Percentiles rank a stretch among this genome's conserved stretches.
These are phyloP conservation scores for Perca flavescens DNA, from an alignment of 2,113 vertebrate species.

Conservation along the genomic window DNA sequence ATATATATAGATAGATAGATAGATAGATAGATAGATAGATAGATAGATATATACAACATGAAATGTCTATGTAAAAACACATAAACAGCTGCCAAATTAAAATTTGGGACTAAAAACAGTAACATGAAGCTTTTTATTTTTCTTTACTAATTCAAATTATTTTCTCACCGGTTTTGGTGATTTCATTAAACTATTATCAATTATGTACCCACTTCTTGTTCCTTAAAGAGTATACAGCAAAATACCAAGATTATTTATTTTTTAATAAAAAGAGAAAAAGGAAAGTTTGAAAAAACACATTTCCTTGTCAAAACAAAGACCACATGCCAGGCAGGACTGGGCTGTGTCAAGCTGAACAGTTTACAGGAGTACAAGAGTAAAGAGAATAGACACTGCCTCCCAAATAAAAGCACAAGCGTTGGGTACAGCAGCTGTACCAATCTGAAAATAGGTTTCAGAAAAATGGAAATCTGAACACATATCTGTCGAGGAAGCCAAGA, in stretches of 20 bases:
- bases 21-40: too few relatives aligned
- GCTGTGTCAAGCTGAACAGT: neutral
- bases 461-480: neutral
- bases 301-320: constrained; percentile 57
- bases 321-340: constrained; percentile 20
- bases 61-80: neutral
- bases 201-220: neutral
- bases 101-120: neutral
- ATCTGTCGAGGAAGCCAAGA: too few relatives aligned
- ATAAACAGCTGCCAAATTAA: neutral
- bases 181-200: neutral
- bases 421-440: neutral
- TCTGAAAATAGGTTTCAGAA: neutral
- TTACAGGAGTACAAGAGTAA: neutral
- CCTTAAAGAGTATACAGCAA: neutral
- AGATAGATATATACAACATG: neutral
- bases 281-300: neutral
- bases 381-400: neutral
- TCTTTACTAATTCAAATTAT: neutral
- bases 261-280: too few relatives aligned
- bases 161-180: neutral
- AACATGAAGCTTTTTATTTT: neutral
- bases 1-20: neutral
- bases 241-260: neutral
- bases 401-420: constrained; percentile 26